Evolutionary conservation across 2,113 vertebrate species (phyloP).

Genomic region (Pseudonaja textilis): DNA sequence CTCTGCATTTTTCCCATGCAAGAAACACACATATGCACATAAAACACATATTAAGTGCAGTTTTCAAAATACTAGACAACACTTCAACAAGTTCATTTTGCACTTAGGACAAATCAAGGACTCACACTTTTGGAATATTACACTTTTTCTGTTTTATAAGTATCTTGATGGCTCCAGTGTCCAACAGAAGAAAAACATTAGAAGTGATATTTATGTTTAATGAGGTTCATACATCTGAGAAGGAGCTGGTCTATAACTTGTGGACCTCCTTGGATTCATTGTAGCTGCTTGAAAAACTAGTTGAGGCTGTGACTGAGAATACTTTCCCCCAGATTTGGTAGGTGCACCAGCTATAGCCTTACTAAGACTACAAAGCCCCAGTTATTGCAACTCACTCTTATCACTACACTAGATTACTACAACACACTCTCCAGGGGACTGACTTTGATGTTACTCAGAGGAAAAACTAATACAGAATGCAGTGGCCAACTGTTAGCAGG

Average conservation of each 20-base stretch:
- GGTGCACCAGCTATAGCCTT: background rate
- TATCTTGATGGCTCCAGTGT: background rate
- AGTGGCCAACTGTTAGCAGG: background rate
- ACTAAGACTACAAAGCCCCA: background rate
- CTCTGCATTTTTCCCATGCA: background rate
- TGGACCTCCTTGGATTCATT: background rate
- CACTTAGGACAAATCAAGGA: background rate
- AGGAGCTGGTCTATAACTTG: background rate
- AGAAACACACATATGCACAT: background rate
- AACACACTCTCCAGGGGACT: background rate
- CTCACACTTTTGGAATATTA: background rate
- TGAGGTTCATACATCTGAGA: background rate
- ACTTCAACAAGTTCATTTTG: background rate
- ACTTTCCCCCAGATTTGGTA: background rate
- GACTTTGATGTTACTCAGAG: background rate
- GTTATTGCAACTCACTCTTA: background rate
- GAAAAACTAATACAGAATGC: background rate
- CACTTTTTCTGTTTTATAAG: background rate
- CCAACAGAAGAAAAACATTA: background rate
- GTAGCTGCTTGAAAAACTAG: background rate
- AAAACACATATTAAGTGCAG: background rate
- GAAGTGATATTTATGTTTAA: background rate
- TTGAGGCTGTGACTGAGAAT: background rate
- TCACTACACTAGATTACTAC: background rate
- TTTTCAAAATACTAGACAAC: background rate